phyloP scores from a whole-genome alignment of 1,140 invertebrate genomes.

The Caenorhabditis latens region DNA sequence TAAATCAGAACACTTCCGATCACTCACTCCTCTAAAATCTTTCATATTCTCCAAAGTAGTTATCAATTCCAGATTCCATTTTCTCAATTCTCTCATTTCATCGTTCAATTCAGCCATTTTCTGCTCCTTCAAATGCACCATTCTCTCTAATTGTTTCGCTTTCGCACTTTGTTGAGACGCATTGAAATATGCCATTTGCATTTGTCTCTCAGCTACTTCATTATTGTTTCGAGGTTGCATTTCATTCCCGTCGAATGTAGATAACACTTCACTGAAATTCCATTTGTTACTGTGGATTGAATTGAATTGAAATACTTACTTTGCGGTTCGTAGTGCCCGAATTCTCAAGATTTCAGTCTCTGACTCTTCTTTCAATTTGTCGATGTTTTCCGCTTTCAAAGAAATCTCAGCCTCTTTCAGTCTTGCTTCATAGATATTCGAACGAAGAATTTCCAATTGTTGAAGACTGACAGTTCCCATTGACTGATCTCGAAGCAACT shows the following conservation, averaged over 20 bases:
- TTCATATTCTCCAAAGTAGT: conserved; percentile 50
- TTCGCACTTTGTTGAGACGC: conserved; percentile 56
- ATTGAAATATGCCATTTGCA: conserved; percentile 55
- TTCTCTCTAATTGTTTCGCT: conserved; percentile 56
- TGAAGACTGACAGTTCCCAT: conserved; percentile 29
- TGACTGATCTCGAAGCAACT: conserved; percentile 11
- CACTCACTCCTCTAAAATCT: neutral
- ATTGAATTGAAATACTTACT: neutral
- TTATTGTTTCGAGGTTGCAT: conserved; percentile 20
- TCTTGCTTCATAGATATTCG: conserved; percentile 17
- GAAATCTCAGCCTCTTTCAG: neutral
- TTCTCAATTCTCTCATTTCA: conserved; percentile 63
- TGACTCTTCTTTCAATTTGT: conserved; percentile 19
- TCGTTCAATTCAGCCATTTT: conserved; percentile 52
- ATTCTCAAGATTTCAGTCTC: conserved; percentile 18
- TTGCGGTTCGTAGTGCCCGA: conserved; percentile 23
- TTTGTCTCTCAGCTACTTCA: conserved; percentile 52
- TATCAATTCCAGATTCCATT: conserved; percentile 62
- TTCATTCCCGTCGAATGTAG: conserved; percentile 4
- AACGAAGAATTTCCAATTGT: conserved; percentile 17
- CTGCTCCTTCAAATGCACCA: conserved; percentile 57
- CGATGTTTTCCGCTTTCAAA: conserved; percentile 7
- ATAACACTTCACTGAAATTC: conserved; percentile 17
- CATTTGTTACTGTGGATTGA: neutral
- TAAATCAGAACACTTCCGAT: neutral